Conservation (phyloP, 2,888 invertebrate species). For the Hylaea fasciaria region DNA sequence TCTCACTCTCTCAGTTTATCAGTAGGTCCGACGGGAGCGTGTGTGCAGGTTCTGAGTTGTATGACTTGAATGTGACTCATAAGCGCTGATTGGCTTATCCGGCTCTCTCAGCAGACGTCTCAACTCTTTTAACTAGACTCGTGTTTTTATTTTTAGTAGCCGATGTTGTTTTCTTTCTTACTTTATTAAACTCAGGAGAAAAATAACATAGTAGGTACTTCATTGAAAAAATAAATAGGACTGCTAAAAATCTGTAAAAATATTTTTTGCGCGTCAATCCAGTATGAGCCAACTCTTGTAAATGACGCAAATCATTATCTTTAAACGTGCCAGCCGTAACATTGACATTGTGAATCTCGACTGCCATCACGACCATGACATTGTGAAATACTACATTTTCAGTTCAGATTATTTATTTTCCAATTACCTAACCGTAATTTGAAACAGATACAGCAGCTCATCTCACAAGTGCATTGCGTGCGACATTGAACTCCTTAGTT, state of each 20-base stretch:
- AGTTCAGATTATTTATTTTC: not conserved
- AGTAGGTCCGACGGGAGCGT: conserved; percentile 55
- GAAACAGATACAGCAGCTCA: too few species aligned
- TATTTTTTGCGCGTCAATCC: not conserved
- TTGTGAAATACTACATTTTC: conserved; percentile 1
- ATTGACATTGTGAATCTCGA: conserved; percentile 25
- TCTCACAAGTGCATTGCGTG: conserved; percentile 16
- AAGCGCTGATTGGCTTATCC: conserved; percentile 79
- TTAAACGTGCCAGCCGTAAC: conserved; percentile 23
- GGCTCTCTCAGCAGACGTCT: conserved; percentile 72
- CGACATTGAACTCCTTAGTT: conserved; percentile 25
- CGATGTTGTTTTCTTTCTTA: conserved; percentile 20
- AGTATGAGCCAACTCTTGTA: conserved; percentile 6
- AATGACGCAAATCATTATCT: conserved; percentile 26
- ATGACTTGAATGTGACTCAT: conserved; percentile 69
- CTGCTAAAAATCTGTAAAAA: not conserved
- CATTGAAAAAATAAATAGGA: too few species aligned
- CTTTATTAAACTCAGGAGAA: not conserved
- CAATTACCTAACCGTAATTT: not conserved
- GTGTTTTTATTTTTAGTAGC: conserved; percentile 46
- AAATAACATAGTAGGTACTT: too few species aligned
- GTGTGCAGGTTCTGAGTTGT: conserved; percentile 52
- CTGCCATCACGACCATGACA: conserved; percentile 14
- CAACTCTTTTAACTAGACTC: conserved; percentile 66
- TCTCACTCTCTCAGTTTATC: conserved; percentile 57